Conservation (phyloP, 2,797 vertebrate species). For the Paramormyrops hopkinsi region DNA sequence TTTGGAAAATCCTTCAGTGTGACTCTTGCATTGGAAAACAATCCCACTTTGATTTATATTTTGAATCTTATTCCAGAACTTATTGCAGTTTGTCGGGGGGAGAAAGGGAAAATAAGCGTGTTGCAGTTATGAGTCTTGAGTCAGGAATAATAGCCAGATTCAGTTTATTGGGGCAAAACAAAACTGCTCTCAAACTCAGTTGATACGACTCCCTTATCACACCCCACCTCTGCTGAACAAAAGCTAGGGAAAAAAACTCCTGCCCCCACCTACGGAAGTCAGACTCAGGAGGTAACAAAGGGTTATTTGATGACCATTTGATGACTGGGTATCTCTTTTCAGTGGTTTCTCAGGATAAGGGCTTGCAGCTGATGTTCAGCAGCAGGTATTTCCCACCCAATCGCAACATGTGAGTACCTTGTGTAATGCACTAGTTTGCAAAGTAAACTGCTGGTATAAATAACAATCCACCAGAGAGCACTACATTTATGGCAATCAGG, state of each 20-base stretch:
- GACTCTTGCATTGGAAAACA: not conserved
- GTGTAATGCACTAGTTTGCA: not conserved
- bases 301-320: constrained; percentile 1
- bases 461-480: not conserved
- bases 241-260: not conserved
- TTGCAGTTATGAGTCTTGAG: not conserved
- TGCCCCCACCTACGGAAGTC: not conserved
- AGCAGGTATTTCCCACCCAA: not conserved
- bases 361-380: not conserved
- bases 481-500: not conserved
- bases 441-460: not conserved
- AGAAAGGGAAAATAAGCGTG: not conserved
- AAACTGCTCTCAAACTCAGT: not conserved
- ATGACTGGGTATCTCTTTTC: constrained; percentile 1
- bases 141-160: not conserved
- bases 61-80: not conserved
- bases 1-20: not conserved
- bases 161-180: not conserved
- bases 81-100: not conserved
- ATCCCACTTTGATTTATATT: not conserved
- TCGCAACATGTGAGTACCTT: not conserved
- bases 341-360: not conserved
- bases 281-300: not conserved
- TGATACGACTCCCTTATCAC: constrained; percentile 5
- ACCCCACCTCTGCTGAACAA: not conserved